These are phyloP conservation scores for Ceratina australensis DNA, from an alignment of 1,140 invertebrate species.

Conservation along the genomic window DNA sequence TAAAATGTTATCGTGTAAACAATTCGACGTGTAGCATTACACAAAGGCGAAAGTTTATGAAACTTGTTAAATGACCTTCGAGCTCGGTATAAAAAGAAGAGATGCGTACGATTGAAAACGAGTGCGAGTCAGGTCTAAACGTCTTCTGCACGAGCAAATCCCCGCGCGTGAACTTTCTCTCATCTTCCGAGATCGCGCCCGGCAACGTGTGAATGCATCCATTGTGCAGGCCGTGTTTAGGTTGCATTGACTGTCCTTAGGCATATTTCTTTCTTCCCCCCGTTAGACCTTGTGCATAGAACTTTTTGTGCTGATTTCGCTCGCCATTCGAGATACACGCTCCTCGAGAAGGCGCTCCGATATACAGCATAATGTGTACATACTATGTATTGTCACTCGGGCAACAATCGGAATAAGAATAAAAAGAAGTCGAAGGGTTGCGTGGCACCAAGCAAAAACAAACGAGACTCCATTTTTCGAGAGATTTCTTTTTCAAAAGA, in stretches of 20 bases:
- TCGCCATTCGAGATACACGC: neutral
- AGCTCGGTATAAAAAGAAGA: neutral
- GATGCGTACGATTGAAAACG: neutral
- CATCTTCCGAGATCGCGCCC: neutral
- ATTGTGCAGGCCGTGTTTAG: slow-evolving; percentile 31
- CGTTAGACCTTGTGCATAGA: slow-evolving; percentile 2
- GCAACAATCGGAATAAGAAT: neutral
- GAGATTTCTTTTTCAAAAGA: neutral
- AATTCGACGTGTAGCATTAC: neutral
- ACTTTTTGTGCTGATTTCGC: neutral
- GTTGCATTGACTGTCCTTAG: slow-evolving; percentile 19
- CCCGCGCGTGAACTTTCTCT: slow-evolving; percentile 7
- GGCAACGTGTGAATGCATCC: slow-evolving; percentile 22
- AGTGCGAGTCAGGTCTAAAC: slow-evolving; percentile 22
- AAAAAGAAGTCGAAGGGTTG: neutral
- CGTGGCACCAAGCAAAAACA: neutral
- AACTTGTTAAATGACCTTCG: slow-evolving; percentile 2
- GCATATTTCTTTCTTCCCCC: neutral
- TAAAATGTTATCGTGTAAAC: neutral
- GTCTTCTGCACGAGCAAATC: slow-evolving; percentile 1
- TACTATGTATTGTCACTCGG: too few relatives aligned
- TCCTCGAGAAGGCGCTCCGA: neutral
- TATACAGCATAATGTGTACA: too few relatives aligned
- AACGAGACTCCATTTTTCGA: neutral
- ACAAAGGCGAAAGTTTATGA: neutral